A percentile compares a stretch with the other conserved stretches of the same genome.
Evolutionary conservation across 2,888 invertebrate genomes (phyloP).

Genomic region (Melipona beecheii): DNA sequence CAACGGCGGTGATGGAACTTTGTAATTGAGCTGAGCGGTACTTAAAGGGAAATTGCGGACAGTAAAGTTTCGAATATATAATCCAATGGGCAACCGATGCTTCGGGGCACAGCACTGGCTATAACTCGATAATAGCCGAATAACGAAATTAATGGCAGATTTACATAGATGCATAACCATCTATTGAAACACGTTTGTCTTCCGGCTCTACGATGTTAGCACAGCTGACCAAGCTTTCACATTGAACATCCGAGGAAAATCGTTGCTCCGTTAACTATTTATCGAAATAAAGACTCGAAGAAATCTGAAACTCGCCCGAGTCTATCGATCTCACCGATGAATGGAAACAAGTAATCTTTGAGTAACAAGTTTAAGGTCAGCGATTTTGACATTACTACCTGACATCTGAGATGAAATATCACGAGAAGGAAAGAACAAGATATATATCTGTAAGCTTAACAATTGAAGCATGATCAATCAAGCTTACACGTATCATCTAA

Average conservation of each 20-base stretch:
- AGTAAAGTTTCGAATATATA: constrained; percentile 46
- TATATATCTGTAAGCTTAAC: too few species aligned
- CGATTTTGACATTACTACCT: too few species aligned
- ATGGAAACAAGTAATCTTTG: neutral
- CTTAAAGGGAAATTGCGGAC: constrained; percentile 32
- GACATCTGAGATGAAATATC: too few species aligned
- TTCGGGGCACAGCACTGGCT: neutral
- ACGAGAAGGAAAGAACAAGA: too few species aligned
- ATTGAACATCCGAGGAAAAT: neutral
- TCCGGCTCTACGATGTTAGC: constrained; percentile 15
- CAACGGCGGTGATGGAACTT: constrained; percentile 51
- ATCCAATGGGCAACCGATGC: constrained; percentile 34
- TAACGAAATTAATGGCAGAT: constrained; percentile 49
- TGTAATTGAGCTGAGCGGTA: constrained; percentile 55
- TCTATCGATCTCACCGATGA: neutral
- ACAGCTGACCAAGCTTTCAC: constrained; percentile 36
- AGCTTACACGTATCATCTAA: too few species aligned
- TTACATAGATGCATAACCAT: constrained; percentile 42
- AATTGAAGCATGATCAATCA: too few species aligned
- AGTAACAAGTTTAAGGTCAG: neutral
- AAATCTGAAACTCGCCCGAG: neutral
- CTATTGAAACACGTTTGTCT: constrained; percentile 44
- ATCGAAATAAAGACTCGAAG: neutral
- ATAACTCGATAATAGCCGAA: constrained; percentile 40
- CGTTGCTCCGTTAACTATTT: neutral